Evolutionary conservation across 1,140 invertebrate genomes (phyloP).

Genomic region (Papilio dardanus): DNA sequence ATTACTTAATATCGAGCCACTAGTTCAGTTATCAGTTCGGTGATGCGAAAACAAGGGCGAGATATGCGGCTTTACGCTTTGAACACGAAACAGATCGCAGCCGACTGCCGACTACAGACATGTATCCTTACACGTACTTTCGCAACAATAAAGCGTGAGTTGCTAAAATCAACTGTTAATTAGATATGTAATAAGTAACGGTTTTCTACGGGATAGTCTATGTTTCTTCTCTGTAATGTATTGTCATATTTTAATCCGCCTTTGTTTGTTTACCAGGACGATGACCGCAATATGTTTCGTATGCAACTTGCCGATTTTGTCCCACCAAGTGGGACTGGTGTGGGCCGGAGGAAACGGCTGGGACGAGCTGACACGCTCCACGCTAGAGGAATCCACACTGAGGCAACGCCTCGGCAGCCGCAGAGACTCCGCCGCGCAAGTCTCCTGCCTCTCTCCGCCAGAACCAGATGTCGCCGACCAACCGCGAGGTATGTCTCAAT

Average conservation of each 20-base stretch:
- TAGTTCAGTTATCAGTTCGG: slow-evolving; percentile 70
- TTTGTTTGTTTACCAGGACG: slow-evolving; percentile 85
- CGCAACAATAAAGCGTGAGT: slow-evolving; percentile 77
- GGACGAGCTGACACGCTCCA: slow-evolving; percentile 94
- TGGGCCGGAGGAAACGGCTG: slow-evolving; percentile 96
- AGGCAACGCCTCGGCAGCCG: slow-evolving; percentile 90
- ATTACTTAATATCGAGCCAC: slow-evolving; percentile 74
- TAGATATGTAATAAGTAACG: slow-evolving; percentile 22
- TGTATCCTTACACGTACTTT: slow-evolving; percentile 68
- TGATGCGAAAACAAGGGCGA: slow-evolving; percentile 74
- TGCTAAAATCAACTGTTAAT: slow-evolving; percentile 37
- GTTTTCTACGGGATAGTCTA: neutral
- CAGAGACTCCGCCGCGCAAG: slow-evolving; percentile 93
- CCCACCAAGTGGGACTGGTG: slow-evolving; percentile 95
- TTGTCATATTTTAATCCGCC: neutral
- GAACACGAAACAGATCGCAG: slow-evolving; percentile 50
- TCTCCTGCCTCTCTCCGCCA: slow-evolving; percentile 91
- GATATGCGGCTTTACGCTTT: slow-evolving; percentile 68
- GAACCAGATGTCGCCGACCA: slow-evolving; percentile 86
- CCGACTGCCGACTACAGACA: slow-evolving; percentile 47
- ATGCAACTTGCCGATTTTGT: slow-evolving; percentile 96
- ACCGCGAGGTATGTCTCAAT: slow-evolving; percentile 58
- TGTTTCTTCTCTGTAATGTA: neutral
- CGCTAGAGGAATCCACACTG: slow-evolving; percentile 92
- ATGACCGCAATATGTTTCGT: slow-evolving; percentile 97